phyloP scores from a whole-genome alignment of 2,888 invertebrate species.

The Lithophane leautieri region DNA sequence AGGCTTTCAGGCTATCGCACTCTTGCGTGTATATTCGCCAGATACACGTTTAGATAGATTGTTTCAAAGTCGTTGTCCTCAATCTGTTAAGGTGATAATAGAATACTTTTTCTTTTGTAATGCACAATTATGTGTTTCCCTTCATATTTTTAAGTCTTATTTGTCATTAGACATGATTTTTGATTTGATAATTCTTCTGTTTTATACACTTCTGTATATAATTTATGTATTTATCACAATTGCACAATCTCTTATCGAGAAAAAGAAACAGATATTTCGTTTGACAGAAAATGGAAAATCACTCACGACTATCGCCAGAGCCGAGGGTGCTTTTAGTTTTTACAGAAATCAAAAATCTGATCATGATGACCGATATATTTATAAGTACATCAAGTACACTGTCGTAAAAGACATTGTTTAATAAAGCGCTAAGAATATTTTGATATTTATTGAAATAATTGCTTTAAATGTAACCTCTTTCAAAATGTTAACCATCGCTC shows the following conservation, averaged over 20 bases:
- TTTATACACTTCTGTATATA: conserved; percentile 84
- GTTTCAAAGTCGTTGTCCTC: conserved; percentile 67
- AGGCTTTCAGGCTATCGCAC: conserved; percentile 68
- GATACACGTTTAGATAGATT: conserved; percentile 72
- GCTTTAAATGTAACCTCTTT: conserved; percentile 89
- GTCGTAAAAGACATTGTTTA: conserved; percentile 88
- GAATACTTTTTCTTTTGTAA: conserved; percentile 84
- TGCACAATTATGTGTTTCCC: conserved; percentile 87
- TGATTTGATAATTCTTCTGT: conserved; percentile 68
- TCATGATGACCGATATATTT: conserved; percentile 80
- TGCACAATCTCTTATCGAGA: conserved; percentile 84
- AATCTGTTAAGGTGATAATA: conserved; percentile 87
- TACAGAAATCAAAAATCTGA: conserved; percentile 72
- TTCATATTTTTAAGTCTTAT: conserved; percentile 79
- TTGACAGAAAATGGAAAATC: conserved; percentile 64
- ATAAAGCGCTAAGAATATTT: conserved; percentile 86
- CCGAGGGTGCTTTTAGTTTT: conserved; percentile 64
- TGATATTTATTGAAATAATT: conserved; percentile 84
- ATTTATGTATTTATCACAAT: conserved; percentile 80
- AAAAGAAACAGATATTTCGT: conserved; percentile 62
- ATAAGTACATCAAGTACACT: conserved; percentile 87
- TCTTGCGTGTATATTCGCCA: conserved; percentile 82
- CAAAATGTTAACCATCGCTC: conserved; percentile 90
- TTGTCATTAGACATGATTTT: conserved; percentile 77
- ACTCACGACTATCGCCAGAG: conserved; percentile 84